Evolutionary conservation across 2,888 invertebrate species (phyloP), one percentile per base, ranked within the genome.

Genomic region (Cephus spinipes): DNA sequence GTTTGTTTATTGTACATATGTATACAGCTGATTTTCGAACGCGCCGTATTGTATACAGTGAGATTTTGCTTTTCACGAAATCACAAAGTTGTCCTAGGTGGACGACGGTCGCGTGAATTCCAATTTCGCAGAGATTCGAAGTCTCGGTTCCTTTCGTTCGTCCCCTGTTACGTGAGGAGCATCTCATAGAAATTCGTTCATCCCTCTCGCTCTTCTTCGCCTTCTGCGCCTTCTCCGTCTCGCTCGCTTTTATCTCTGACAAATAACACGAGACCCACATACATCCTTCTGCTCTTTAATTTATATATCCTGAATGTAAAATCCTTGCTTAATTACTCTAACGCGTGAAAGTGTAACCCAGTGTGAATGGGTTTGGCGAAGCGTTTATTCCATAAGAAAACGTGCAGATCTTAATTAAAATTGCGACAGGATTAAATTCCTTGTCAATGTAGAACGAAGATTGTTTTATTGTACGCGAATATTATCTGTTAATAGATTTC

Each of bases 141-240:
- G 23, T 23, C 55, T 55, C 23, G 55, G 23, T 3, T 55, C 55
- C 23, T 55, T 23, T 23, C 23, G 23, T 23, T 55, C 55, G 55
- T 9, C 55, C 55, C 55, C 55, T 23, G 55, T 9, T 55, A 55
- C 55, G 55, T 55, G 55, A 55, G 55, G 2, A 55, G 55, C 23
- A 55, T 55, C 55, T 2, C 23, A 9, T 55, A 55, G 55, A 55
- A 15, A 4, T 55, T 55, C n/a, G 33, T 74, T 40, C 68, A 40
- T 73, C 73, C 33, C 68, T 69, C 73, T 73, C 77, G 11, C 55
- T 75, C 32, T 76, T 77, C 74, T 31, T 75, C 31, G 31, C 74
- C 73, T 76, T 77, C 74, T 31, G 73, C 31, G 31, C 74, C 73
- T 79, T 78, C 69, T 71, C 69, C 40, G 36, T 69, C 33, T 69